Evolutionary conservation across 2,113 vertebrate genomes (phyloP).

Genomic region (Etia nguti): DNA sequence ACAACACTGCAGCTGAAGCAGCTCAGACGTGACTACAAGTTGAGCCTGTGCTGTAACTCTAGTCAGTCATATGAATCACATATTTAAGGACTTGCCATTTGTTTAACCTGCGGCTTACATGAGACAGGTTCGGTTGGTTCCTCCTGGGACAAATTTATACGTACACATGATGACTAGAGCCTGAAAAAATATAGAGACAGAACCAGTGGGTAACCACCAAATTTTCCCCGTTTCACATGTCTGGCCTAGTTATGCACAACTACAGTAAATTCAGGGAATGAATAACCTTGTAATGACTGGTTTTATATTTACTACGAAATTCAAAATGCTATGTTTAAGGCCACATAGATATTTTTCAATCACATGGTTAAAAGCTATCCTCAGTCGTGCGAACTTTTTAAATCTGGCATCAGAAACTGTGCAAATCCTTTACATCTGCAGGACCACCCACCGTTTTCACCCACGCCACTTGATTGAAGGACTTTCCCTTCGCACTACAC

Average conservation of each 20-base stretch:
- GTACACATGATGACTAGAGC: not conserved
- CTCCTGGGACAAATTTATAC: not conserved
- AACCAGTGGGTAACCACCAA: not conserved
- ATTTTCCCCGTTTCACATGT: not conserved
- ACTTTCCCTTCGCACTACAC: not conserved
- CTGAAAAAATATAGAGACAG: not conserved
- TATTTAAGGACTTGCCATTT: slow-evolving; percentile 9
- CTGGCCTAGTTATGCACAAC: not conserved
- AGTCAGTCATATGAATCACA: slow-evolving; percentile 12
- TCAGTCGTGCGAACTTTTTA: not conserved
- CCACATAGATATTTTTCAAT: not conserved
- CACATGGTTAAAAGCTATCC: not conserved
- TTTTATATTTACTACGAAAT: not conserved
- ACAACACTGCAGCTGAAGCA: not conserved
- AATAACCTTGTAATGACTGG: not conserved
- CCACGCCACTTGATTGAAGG: not conserved
- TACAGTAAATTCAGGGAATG: not conserved
- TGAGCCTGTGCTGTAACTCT: slow-evolving; percentile 13
- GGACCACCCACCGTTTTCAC: not conserved
- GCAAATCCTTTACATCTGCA: not conserved
- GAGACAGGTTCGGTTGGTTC: not conserved
- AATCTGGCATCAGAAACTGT: not conserved
- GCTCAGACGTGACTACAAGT: not conserved
- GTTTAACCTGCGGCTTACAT: not conserved
- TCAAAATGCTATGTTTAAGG: not conserved